Base-by-base conservation (phyloP, 1,140 invertebrate genomes). In the Phymastichus coffea region DNA sequence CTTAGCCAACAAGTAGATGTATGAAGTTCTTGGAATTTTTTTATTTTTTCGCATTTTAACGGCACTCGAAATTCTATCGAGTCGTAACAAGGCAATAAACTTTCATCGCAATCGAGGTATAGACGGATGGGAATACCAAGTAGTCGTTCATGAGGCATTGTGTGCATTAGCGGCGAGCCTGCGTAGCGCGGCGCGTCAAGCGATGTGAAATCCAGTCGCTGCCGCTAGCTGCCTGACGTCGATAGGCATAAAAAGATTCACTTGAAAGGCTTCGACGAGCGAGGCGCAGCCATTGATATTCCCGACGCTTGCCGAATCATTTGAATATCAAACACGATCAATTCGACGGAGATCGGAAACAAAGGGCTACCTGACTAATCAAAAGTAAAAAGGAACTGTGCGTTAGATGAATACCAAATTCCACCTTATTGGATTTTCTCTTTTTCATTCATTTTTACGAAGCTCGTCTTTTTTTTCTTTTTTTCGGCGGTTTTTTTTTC, bases 251-350 rank as follows among this genome's bases (percentile, higher is more conserved):
- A n/a, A 55, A 57, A 57, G 33, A 26, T 57, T 57, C 33, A 17
- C 35, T 57, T 23, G 7, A 43, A 17, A 35, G 8, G 7, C 19
- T 35, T 33, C 2, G 54, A 23, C n/a, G n/a, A n/a, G n/a, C n/a
- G n/a, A n/a, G n/a, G n/a, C n/a, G 37, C 15, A 15, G 6, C 37
- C 23, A 57, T 57, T 47, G 33, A 35, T 48, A 48, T 57, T 57
- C 54, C 33, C 26, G 19, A 4, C 25, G 43, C 38, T n/a, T 4
- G 9, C 41, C 28, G 20, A 38, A 40, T 41, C 46, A 49, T 57
- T 57, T 49, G 46, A 57, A 57, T 57, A 57, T 57, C 55, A 49
- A 49, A 41, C 55, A 28, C 23, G 12, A 49, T 57, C 22, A 46
- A 40, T 57, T 57, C 23, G 12, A n/a, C 28, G 30, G 40, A 38